phyloP scores from a whole-genome alignment of 1,140 invertebrate species.

The Caenorhabditis inopinata region DNA sequence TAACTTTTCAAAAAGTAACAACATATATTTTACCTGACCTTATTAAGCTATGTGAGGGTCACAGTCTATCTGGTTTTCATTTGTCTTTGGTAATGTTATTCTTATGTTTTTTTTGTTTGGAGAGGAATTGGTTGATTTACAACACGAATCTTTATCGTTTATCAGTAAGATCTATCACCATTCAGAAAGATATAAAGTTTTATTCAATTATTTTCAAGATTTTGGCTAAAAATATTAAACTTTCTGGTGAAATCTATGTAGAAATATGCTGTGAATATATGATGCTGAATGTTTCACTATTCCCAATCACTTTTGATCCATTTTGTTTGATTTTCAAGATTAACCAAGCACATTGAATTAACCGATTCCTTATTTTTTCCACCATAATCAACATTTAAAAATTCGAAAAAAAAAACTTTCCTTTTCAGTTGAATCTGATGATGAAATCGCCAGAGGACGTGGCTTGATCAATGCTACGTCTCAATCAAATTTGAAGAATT shows the following conservation, averaged over 20 bases:
- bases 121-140: not conserved
- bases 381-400: not conserved
- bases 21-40: too few species aligned
- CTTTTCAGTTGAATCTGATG: constrained; percentile 60
- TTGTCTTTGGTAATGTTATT: constrained; percentile 2
- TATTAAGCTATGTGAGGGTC: too few species aligned
- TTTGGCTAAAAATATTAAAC: too few species aligned
- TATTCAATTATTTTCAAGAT: too few species aligned
- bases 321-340: not conserved
- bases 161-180: too few species aligned
- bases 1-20: too few species aligned
- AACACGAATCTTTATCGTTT: too few species aligned
- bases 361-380: not conserved
- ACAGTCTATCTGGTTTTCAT: too few species aligned
- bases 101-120: not conserved
- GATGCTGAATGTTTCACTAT: too few species aligned
- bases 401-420: not conserved
- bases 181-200: too few species aligned
- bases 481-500: constrained; percentile 45
- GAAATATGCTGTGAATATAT: too few species aligned
- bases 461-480: constrained; percentile 37
- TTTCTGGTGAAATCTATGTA: too few species aligned
- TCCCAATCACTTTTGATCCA: not conserved
- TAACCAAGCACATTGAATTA: not conserved
- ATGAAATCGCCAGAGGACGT: constrained; percentile 54